Base-by-base conservation (phyloP, 2,888 invertebrate genomes). In the Meganola albula region DNA sequence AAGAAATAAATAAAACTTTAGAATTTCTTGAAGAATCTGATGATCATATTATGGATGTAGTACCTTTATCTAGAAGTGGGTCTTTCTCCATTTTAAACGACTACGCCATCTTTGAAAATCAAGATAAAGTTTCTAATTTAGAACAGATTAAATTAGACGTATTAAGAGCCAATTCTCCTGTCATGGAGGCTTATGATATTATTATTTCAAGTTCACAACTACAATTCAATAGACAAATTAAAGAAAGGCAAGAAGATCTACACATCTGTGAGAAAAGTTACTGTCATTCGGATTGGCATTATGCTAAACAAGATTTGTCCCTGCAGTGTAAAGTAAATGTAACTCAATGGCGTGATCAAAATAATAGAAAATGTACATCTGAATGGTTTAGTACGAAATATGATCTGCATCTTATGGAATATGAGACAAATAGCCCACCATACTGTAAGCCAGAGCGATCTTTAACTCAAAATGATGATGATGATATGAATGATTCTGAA, bases 131-230 rank as follows among this genome's bases (percentile, higher is more conserved):
- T 7, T 10, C 10, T 13, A 20, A n/a, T 7, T 2, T 20, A 20
- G 8, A 2, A 20, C n/a, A n/a, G n/a, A n/a, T n/a, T n/a, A n/a
- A n/a, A n/a, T n/a, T n/a, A n/a, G 34, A 10, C 2, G 31, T 32
- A 18, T 56, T 47, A 34, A 31, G 34, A 20, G 57, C 47, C 35
- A 64, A 40, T 40, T 75, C 75, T 8, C 75, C 76, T 7, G 72
- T 74, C 2, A 70, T 74, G 48, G 61, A 64, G 34, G 51, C 57
- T 12, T 67, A 53, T 41, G 69, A 74, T 14, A 37, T 49, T 3
- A 58, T 75, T 30, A 60, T 34, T 10, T 27, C 32, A 11, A 25
- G 2, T 16, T 16, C 2, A 20, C 7, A n/a, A 20, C 8, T n/a
- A n/a, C n/a, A n/a, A n/a, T n/a, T n/a, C n/a, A n/a, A n/a, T n/a